Evolutionary conservation across 2,113 vertebrate species (phyloP), one percentile per base, ranked within the genome.

Genomic region (Charadrius vociferus): DNA sequence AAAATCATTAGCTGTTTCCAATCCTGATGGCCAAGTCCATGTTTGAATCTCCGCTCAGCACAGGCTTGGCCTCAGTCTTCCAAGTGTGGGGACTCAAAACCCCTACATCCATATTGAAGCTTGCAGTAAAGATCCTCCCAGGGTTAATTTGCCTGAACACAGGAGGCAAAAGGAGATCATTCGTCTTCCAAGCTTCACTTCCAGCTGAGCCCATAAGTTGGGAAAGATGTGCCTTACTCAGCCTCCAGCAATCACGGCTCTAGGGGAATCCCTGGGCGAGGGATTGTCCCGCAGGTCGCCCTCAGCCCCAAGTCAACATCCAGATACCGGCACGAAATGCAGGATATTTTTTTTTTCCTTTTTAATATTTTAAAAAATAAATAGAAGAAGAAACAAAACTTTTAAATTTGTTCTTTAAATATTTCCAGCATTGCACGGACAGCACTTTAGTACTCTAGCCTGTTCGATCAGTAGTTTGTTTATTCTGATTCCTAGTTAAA

Each of bases 291-390:
- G 49, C 45, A 92, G 65, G 39, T 81, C 2, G 2, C 86, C 67
- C 80, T 94, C 67, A 80, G 65, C 65, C 72, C 78, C 4, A 0
- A 45, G 52, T 47, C 79, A 88, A n/a, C 3, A 7, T 94, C 81
- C 92, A 95, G 73, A 85, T 68, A 88, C 36, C 5, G 1, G 71
- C 70, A 91, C 6, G 0, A 88, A 86, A 83, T 83, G 73, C 63
- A 92, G 71, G 49, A 45, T 9, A 52, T 53, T 39, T 62, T 82
- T 75, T 83, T 81, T 90, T 68, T 81, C 26, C 66, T 65, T 91
- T 88, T 94, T 92, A 94, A 90, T 89, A 79, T 90, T 81, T 92
- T 94, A 93, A 95, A 97, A 95, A 98, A 97, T 97, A 97, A 97
- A 97, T 97, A 95, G 82, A 95, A 88, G 89, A 94, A 81, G 93